Conservation (phyloP, 2,797 vertebrate species). For the Myotis vivesi region DNA sequence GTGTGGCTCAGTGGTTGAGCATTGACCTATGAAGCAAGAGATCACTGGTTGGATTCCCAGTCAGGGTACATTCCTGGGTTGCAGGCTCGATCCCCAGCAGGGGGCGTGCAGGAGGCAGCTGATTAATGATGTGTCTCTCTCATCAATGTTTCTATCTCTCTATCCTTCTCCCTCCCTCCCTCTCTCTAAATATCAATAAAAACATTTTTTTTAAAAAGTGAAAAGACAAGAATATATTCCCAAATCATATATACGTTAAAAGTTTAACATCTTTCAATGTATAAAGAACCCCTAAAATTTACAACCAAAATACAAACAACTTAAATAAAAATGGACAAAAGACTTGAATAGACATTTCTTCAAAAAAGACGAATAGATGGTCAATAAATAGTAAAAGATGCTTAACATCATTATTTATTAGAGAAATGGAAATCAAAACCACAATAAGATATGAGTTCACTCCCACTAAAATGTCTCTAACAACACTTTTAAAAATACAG, state of each 20-base stretch:
- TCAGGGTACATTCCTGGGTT: too few species aligned
- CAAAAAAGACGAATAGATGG: background rate
- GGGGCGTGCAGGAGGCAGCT: too few species aligned
- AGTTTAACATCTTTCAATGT: background rate
- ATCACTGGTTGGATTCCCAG: too few species aligned
- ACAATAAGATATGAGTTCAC: background rate
- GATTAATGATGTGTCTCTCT: too few species aligned
- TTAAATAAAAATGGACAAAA: conserved; percentile 31
- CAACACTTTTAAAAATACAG: background rate
- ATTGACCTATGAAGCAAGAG: too few species aligned
- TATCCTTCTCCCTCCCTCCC: too few species aligned
- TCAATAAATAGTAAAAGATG: background rate
- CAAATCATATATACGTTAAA: background rate
- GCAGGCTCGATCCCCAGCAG: too few species aligned
- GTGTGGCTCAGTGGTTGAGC: too few species aligned
- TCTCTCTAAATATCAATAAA: too few species aligned
- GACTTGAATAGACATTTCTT: conserved; percentile 6
- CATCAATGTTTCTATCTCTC: too few species aligned
- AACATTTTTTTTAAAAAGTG: background rate
- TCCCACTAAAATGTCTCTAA: background rate
- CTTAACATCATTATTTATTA: background rate
- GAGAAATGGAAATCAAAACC: conserved; percentile 4
- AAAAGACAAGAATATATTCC: conserved; percentile 11
- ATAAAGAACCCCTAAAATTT: background rate
- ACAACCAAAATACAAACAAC: background rate